A percentile compares a stretch with the other conserved stretches of the same genome.
These are phyloP conservation scores for Ernsta delagoae DNA, from an alignment of 2,888 invertebrate species.

Conservation along the genomic window DNA sequence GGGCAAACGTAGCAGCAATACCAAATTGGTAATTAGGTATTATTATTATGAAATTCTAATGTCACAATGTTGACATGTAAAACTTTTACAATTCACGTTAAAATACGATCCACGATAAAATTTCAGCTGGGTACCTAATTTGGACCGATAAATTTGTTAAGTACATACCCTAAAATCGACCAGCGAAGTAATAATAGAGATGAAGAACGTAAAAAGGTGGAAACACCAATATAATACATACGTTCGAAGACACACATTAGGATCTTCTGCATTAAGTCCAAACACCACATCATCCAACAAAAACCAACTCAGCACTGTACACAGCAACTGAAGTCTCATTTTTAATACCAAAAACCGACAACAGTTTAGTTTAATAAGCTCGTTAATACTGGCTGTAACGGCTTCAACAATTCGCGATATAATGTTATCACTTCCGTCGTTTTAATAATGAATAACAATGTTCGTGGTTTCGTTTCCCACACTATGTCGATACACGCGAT, in stretches of 20 bases:
- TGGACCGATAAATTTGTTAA: no score
- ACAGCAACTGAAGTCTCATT: conserved; percentile 29
- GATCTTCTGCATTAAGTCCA: background rate
- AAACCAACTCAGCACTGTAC: conserved; percentile 12
- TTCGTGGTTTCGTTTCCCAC: conserved; percentile 37
- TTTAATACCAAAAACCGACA: conserved; percentile 1
- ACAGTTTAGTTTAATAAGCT: background rate
- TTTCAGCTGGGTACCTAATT: no score
- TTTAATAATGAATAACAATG: conserved; percentile 36
- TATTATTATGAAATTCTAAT: no score
- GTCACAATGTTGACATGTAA: no score
- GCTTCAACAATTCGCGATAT: conserved; percentile 37
- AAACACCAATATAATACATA: conserved; percentile 18
- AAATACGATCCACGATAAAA: no score
- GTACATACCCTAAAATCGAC: no score
- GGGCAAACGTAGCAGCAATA: no score
- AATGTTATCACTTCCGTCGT: conserved; percentile 43
- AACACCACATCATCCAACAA: background rate
- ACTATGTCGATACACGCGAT: conserved; percentile 19
- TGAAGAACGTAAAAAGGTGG: background rate
- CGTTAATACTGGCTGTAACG: conserved; percentile 20
- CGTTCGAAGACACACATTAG: conserved; percentile 6
- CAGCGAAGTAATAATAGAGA: background rate
- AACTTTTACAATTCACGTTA: no score
- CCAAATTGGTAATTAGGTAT: no score